A percentile compares a stretch with the other conserved stretches of the same genome.
phyloP scores from a whole-genome alignment of 92 coral and sea anemone species.

The Meandrina meandrites region DNA sequence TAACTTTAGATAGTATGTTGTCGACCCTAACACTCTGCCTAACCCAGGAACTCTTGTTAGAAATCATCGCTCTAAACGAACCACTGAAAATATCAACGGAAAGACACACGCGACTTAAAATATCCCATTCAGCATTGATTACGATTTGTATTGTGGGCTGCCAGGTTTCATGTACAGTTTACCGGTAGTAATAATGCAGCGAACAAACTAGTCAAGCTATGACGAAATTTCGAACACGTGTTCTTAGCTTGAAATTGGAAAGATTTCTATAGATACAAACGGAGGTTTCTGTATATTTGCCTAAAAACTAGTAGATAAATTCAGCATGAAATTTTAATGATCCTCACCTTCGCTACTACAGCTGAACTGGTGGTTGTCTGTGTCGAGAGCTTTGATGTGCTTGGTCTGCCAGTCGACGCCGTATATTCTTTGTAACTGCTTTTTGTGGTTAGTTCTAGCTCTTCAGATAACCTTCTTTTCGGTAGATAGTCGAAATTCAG shows the following conservation, averaged over 20 bases:
- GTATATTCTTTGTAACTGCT: background rate
- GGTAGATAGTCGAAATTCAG: slow-evolving; percentile 75
- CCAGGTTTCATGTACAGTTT: no score
- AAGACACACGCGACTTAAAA: no score
- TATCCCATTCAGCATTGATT: no score
- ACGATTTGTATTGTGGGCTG: no score
- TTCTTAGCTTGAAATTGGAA: background rate
- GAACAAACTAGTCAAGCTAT: no score
- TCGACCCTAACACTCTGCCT: background rate
- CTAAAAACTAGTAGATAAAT: background rate
- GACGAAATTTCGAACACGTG: background rate
- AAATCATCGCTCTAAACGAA: no score
- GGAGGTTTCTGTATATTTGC: background rate
- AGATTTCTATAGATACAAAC: background rate
- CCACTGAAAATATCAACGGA: no score
- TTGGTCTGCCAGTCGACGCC: slow-evolving; percentile 26
- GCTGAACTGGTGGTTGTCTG: slow-evolving; percentile 4
- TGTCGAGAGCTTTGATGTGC: background rate
- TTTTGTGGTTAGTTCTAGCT: slow-evolving; percentile 37
- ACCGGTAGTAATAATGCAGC: no score
- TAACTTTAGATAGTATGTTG: no score
- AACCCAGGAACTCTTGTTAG: background rate
- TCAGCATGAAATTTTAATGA: slow-evolving; percentile 27
- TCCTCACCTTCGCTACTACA: slow-evolving; percentile 20
- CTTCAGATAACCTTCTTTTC: slow-evolving; percentile 46